Evolutionary conservation across 2,888 invertebrate species (phyloP).

Genomic region (Morpho deidamia): DNA sequence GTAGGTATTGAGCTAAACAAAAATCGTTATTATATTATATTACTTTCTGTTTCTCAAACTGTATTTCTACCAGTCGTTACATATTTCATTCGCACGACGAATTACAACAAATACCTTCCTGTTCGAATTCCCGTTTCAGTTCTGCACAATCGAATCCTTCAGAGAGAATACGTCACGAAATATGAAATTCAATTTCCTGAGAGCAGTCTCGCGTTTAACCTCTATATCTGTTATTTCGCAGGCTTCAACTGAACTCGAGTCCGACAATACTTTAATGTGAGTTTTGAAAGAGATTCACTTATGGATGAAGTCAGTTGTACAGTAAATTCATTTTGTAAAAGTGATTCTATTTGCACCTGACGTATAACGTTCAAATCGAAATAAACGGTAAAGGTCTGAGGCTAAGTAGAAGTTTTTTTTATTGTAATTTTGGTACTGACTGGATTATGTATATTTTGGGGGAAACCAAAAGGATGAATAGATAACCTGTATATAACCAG

Average conservation of each 20-base stretch:
- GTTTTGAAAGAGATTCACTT: slow-evolving; percentile 6
- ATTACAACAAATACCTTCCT: slow-evolving; percentile 10
- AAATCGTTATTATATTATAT: too few species aligned
- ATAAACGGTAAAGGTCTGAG: too few species aligned
- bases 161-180: slow-evolving; percentile 4
- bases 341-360: neutral
- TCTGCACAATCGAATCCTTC: slow-evolving; percentile 4
- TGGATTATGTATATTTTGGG: too few species aligned
- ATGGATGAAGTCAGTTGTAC: neutral
- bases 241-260: slow-evolving; percentile 4
- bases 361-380: too few species aligned
- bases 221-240: slow-evolving; percentile 5
- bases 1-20: too few species aligned
- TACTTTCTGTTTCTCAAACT: too few species aligned
- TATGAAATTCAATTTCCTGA: slow-evolving; percentile 12
- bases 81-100: slow-evolving; percentile 2
- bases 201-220: slow-evolving; percentile 4
- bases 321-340: slow-evolving; percentile 1
- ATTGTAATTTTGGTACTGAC: too few species aligned
- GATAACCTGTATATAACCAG: too few species aligned
- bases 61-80: neutral
- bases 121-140: slow-evolving; percentile 7
- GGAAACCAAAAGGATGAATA: too few species aligned
- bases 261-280: slow-evolving; percentile 2
- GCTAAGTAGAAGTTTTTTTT: too few species aligned